Evolutionary conservation across 92 coral and sea anemone genomes (phyloP), one percentile per base, ranked within the genome.

Genomic region (Paramuricea clavata): DNA sequence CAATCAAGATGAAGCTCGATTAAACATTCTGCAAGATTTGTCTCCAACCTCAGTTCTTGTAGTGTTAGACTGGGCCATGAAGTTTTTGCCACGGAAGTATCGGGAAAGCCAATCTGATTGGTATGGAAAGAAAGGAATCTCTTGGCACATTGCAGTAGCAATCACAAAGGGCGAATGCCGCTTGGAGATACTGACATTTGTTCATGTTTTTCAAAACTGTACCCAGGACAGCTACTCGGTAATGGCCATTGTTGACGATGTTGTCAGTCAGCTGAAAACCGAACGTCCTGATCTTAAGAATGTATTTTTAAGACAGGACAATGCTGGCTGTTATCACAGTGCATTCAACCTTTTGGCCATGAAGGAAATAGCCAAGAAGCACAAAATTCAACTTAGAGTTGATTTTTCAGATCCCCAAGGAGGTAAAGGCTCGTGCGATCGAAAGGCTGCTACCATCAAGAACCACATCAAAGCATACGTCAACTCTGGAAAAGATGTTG

Each of bases 131-230:
- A 12, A 49, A 32, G 56, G 85, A 41, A 25, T 80, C 59, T 23
- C 70, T 76, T 47, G 90, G 86, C 10, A 89, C 87, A 17, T 87
- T 15, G 43, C 83, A 34, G 90, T 89, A 1, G 90, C 87, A 17
- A 84, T 76, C 68, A 91, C 81, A 85, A 88, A 74, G 67, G 44
- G 3, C 1, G 15, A 47, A 9, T 4, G 16, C 1, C 12, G 49
- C 44, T 39, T 47, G 52, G 70, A 91, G 80, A 84, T 71, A 72
- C 54, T 87, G 34, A 83, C 44, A 39, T 88, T 90, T 83, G 89
- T 87, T 13, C 93, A 87, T 44, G 28, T 81, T 83, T 87, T 91
- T 64, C 86, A 91, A 91, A 91, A 85, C 27, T 86, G 91, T 59
- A 87, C 43, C 42, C 90, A 90, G 74, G 91, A 76, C 85, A 87